A percentile compares a stretch with the other conserved stretches of the same genome.
phyloP scores from a whole-genome alignment of 1,140 invertebrate species.

The Lasioglossum baleicum region DNA sequence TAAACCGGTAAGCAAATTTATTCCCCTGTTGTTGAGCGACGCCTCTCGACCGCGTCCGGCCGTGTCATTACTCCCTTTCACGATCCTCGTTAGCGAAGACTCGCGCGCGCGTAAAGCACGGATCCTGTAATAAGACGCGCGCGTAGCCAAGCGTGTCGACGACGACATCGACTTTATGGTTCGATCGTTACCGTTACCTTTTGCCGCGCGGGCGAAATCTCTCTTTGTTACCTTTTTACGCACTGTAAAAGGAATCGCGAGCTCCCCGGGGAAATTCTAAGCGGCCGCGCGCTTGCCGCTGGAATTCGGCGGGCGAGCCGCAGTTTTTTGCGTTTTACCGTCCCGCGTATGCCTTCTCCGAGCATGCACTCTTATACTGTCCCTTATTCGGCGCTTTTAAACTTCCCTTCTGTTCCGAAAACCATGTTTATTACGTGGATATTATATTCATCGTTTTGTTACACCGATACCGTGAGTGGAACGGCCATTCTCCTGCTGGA shows the following conservation, averaged over 20 bases:
- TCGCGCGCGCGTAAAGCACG: constrained; percentile 54
- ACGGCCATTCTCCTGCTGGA: too few species aligned
- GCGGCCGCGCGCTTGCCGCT: not conserved
- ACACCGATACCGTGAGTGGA: too few species aligned
- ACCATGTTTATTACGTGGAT: too few species aligned
- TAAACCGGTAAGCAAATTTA: constrained; percentile 77
- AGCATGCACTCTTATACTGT: not conserved
- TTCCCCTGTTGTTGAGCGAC: constrained; percentile 66
- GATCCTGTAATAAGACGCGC: constrained; percentile 58
- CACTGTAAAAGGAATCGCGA: constrained; percentile 3
- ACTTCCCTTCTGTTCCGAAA: too few species aligned
- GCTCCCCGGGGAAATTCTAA: not conserved
- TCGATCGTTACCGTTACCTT: constrained; percentile 47
- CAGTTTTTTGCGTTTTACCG: not conserved
- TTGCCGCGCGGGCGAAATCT: constrained; percentile 15
- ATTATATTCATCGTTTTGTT: too few species aligned
- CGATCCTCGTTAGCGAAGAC: constrained; percentile 73
- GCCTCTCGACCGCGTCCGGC: constrained; percentile 72
- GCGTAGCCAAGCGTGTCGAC: constrained; percentile 45
- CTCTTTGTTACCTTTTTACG: constrained; percentile 30
- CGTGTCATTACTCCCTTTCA: constrained; percentile 78
- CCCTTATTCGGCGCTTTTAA: too few species aligned
- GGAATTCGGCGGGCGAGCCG: not conserved
- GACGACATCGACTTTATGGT: constrained; percentile 41
- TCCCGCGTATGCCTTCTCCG: not conserved